phyloP scores from a whole-genome alignment of 2,113 vertebrate species.

The Naja naja region DNA sequence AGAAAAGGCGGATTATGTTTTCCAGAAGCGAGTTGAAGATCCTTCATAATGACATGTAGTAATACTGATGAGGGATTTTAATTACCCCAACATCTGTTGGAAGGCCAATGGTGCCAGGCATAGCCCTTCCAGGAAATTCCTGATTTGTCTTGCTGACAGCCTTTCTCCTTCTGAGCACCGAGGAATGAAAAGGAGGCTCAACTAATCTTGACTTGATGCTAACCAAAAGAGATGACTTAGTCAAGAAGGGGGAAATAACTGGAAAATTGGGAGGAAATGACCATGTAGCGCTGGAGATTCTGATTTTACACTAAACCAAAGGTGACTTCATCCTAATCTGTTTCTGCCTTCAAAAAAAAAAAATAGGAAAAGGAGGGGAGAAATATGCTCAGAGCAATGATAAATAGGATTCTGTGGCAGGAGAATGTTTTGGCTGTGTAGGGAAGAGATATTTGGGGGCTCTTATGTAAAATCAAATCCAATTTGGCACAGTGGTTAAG shows the following conservation, averaged over 20 bases:
- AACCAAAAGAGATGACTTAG: background rate
- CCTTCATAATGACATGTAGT: background rate
- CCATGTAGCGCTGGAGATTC: background rate
- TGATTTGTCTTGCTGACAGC: background rate
- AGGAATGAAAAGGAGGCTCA: background rate
- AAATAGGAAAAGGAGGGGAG: background rate
- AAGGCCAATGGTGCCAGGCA: background rate
- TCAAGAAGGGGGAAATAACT: background rate
- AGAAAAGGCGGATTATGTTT: background rate
- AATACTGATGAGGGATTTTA: background rate
- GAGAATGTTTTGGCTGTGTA: background rate
- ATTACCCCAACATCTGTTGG: background rate
- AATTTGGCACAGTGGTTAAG: background rate
- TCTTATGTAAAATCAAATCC: background rate
- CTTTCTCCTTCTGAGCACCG: background rate
- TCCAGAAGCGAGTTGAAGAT: background rate
- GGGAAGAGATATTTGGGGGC: background rate
- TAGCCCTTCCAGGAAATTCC: background rate
- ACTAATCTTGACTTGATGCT: background rate
- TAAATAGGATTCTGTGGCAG: background rate
- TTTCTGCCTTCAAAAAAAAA: background rate
- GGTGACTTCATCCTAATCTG: background rate
- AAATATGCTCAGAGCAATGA: background rate
- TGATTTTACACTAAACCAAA: background rate
- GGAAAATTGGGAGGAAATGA: background rate